These are phyloP conservation scores for Poecilus cupreus DNA, from an alignment of 2,888 invertebrate genomes.

Conservation along the genomic window DNA sequence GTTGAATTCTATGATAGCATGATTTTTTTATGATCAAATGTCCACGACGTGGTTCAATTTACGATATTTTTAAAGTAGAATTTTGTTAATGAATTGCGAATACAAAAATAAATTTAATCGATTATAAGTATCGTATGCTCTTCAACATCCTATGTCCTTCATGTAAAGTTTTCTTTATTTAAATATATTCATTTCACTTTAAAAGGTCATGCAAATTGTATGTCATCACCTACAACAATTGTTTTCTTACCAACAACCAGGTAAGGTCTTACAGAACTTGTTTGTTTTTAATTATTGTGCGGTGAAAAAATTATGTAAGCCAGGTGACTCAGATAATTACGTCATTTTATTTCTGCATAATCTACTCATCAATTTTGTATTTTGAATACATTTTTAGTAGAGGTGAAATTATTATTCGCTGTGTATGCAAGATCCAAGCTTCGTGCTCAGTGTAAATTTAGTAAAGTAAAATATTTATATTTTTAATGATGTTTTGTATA, in stretches of 20 bases:
- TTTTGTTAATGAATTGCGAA: slow-evolving; percentile 58
- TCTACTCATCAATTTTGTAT: slow-evolving; percentile 1
- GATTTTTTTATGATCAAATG: slow-evolving; percentile 58
- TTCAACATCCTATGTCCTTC: slow-evolving; percentile 30
- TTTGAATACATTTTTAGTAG: slow-evolving; percentile 1
- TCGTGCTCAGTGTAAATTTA: background rate
- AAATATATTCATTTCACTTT: slow-evolving; percentile 47
- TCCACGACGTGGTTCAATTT: slow-evolving; percentile 56
- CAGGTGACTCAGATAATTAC: slow-evolving; percentile 31
- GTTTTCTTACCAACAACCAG: slow-evolving; percentile 23
- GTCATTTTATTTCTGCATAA: slow-evolving; percentile 24
- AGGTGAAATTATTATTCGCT: background rate
- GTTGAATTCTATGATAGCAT: slow-evolving; percentile 44
- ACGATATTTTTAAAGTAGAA: slow-evolving; percentile 57
- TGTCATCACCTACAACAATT: slow-evolving; percentile 52
- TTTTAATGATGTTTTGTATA: background rate
- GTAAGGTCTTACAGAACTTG: slow-evolving; percentile 42
- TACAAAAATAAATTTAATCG: slow-evolving; percentile 52
- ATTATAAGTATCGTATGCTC: background rate
- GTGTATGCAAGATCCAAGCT: background rate
- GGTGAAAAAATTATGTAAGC: slow-evolving; percentile 28
- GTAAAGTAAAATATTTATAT: background rate
- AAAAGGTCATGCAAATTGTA: slow-evolving; percentile 52
- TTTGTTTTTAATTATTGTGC: slow-evolving; percentile 16
- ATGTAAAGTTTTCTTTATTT: slow-evolving; percentile 16